A percentile compares a stretch with the other conserved stretches of the same genome.
Evolutionary conservation across 2,113 vertebrate genomes (phyloP).

Genomic region (Tenebrosternarchus preto): DNA sequence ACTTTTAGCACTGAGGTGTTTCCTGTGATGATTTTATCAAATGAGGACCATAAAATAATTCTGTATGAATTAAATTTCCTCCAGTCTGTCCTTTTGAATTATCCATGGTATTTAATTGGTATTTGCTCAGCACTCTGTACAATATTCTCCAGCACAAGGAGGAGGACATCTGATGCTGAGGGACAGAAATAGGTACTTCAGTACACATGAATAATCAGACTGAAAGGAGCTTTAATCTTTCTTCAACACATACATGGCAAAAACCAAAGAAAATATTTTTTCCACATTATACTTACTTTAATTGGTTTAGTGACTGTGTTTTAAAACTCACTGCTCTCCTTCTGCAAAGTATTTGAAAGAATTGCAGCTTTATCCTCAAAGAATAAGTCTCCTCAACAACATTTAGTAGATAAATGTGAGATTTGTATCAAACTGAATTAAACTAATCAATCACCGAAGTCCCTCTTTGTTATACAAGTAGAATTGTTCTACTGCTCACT

Average conservation of each 20-base stretch:
- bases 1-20: background rate
- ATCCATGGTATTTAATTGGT: constrained; percentile 30
- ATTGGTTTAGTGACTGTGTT: constrained; percentile 38
- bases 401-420: background rate
- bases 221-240: constrained; percentile 42
- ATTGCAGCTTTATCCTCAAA: background rate
- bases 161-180: constrained; percentile 45
- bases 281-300: constrained; percentile 49
- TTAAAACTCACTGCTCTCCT: constrained; percentile 29
- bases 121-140: constrained; percentile 39
- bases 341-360: background rate
- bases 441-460: constrained; percentile 4
- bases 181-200: constrained; percentile 53
- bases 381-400: background rate
- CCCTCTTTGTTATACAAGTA: constrained; percentile 12
- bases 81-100: constrained; percentile 45
- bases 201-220: constrained; percentile 54
- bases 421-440: background rate
- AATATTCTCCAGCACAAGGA: constrained; percentile 36
- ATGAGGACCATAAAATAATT: constrained; percentile 34
- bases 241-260: constrained; percentile 23
- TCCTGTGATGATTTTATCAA: constrained; percentile 2
- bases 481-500: constrained; percentile 53
- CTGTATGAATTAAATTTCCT: constrained; percentile 43
- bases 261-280: constrained; percentile 44